Evolutionary conservation across 2,797 vertebrate species (phyloP).

Genomic region (Crocodylus rhombifer): DNA sequence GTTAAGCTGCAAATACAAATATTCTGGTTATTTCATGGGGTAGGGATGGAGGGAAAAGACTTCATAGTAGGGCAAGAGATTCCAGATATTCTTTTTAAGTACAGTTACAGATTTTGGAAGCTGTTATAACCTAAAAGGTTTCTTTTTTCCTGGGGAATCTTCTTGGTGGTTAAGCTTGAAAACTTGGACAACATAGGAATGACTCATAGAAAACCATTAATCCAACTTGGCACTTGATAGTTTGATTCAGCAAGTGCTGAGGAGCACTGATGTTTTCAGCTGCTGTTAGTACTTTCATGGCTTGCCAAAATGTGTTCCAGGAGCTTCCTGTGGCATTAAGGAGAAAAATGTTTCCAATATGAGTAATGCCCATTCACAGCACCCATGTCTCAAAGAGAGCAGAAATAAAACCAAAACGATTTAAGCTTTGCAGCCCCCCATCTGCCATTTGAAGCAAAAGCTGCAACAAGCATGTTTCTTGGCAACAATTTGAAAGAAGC

Average conservation of each 20-base stretch:
- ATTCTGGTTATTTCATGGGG: slow-evolving; percentile 18
- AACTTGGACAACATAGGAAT: slow-evolving; percentile 33
- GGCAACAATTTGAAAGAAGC: not conserved
- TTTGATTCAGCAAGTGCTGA: slow-evolving; percentile 71
- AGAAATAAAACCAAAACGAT: slow-evolving; percentile 37
- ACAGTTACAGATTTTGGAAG: slow-evolving; percentile 3
- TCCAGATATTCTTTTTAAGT: not conserved
- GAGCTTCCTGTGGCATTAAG: slow-evolving; percentile 67
- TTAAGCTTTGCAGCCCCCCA: slow-evolving; percentile 13
- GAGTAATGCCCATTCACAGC: slow-evolving; percentile 77
- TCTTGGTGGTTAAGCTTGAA: slow-evolving; percentile 30
- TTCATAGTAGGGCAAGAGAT: not conserved
- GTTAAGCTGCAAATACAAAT: not conserved
- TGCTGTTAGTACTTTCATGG: slow-evolving; percentile 63
- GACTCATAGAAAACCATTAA: slow-evolving; percentile 50
- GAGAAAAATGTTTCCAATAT: slow-evolving; percentile 76
- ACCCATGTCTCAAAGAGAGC: slow-evolving; percentile 61
- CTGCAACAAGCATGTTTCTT: slow-evolving; percentile 58
- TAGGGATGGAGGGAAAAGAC: not conserved
- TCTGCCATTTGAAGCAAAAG: slow-evolving; percentile 49
- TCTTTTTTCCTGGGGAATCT: slow-evolving; percentile 25
- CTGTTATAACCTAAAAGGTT: not conserved
- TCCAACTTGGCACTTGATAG: slow-evolving; percentile 70
- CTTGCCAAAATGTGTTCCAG: slow-evolving; percentile 68
- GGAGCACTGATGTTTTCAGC: slow-evolving; percentile 48